Evolutionary conservation across 2,888 invertebrate genomes (phyloP).

Genomic region (Cryptocephalus primarius): DNA sequence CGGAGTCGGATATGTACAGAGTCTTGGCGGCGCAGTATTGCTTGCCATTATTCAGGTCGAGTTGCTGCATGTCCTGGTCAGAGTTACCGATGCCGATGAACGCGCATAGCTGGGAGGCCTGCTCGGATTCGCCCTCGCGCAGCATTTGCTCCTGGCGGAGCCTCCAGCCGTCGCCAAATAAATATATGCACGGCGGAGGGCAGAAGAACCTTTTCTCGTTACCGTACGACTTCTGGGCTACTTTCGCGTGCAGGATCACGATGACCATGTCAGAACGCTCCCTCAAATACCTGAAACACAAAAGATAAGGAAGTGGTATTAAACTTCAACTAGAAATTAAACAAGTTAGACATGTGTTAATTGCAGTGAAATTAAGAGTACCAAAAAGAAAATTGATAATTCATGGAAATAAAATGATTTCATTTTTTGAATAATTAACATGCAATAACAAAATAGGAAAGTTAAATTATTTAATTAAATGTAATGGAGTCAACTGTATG

Average conservation of each 20-base stretch:
- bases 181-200: slow-evolving; percentile 97
- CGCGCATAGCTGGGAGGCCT: slow-evolving; percentile 90
- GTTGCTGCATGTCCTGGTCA: slow-evolving; percentile 97
- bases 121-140: slow-evolving; percentile 79
- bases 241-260: slow-evolving; percentile 97
- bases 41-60: slow-evolving; percentile 94
- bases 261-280: slow-evolving; percentile 93
- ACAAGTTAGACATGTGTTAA: too few species aligned
- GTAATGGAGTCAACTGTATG: too few species aligned
- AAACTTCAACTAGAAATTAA: too few species aligned
- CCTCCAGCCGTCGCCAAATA: slow-evolving; percentile 98
- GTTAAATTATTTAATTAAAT: too few species aligned
- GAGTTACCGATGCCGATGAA: slow-evolving; percentile 98
- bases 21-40: slow-evolving; percentile 99
- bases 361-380: too few species aligned
- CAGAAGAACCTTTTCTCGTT: slow-evolving; percentile 99
- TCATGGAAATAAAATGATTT: too few species aligned
- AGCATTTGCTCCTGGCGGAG: slow-evolving; percentile 89
- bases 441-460: too few species aligned
- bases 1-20: slow-evolving; percentile 96
- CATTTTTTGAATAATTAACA: too few species aligned
- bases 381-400: too few species aligned
- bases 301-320: too few species aligned
- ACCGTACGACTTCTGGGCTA: slow-evolving; percentile 99
- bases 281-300: slow-evolving; percentile 54